Conservation (phyloP, 2,888 invertebrate species). For the Leptarthrus brevirostris region DNA sequence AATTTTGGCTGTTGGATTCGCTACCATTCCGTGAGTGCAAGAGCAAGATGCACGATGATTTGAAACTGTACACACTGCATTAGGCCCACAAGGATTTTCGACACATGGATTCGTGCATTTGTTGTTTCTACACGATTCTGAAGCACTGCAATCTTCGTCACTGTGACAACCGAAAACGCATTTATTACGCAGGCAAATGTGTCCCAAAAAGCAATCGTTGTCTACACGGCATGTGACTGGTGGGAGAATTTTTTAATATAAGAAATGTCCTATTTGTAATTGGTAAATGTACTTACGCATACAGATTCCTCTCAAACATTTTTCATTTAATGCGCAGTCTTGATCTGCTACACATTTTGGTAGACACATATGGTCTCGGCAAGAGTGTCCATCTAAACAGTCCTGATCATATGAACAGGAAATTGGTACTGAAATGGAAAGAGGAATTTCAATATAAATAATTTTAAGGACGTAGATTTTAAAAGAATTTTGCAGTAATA, state of each 20-base stretch:
- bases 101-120: constrained; percentile 83
- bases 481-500: too few relatives aligned
- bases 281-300: constrained; percentile 74
- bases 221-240: constrained; percentile 88
- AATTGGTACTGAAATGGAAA: constrained; percentile 77
- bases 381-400: constrained; percentile 78
- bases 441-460: too few relatives aligned
- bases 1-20: constrained; percentile 88
- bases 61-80: constrained; percentile 82
- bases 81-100: constrained; percentile 85
- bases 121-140: constrained; percentile 84
- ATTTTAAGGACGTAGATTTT: too few relatives aligned
- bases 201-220: constrained; percentile 92
- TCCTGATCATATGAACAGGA: constrained; percentile 78
- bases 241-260: neutral
- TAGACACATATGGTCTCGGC: constrained; percentile 85
- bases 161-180: constrained; percentile 87
- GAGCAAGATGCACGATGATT: constrained; percentile 86
- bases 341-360: constrained; percentile 81
- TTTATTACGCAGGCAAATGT: constrained; percentile 87
- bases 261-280: constrained; percentile 5
- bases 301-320: constrained; percentile 84
- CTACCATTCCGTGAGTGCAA: constrained; percentile 82
- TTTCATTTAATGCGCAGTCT: constrained; percentile 90
- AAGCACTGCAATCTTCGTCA: constrained; percentile 88